Evolutionary conservation across 64 coral and sea anemone genomes (phyloP).

Genomic region (Montipora capricornis): DNA sequence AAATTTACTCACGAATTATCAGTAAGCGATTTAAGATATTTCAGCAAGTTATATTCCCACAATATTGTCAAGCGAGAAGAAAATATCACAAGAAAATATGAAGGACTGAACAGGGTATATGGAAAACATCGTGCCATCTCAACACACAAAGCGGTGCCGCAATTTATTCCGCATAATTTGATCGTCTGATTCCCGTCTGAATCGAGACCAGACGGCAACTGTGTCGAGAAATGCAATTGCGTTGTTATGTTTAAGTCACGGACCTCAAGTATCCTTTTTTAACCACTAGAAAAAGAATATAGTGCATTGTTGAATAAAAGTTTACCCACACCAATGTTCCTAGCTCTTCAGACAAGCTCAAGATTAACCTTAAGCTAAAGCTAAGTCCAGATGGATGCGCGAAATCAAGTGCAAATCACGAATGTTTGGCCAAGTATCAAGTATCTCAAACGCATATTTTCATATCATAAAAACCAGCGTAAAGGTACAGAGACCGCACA

Average conservation of each 20-base stretch:
- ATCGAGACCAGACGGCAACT: not conserved
- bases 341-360: not conserved
- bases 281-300: not conserved
- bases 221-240: not conserved
- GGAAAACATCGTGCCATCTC: not conserved
- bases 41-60: no score
- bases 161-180: not conserved
- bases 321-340: not conserved
- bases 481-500: not conserved
- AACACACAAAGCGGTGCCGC: no score
- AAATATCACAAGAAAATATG: not conserved
- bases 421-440: slow-evolving; percentile 1
- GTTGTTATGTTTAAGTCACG: not conserved
- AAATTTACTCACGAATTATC: no score
- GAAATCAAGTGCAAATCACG: not conserved
- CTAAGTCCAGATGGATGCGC: not conserved
- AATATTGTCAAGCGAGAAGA: not conserved
- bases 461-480: not conserved
- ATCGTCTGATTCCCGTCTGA: not conserved
- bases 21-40: no score
- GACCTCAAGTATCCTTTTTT: not conserved
- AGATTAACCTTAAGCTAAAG: not conserved
- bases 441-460: not conserved
- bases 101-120: not conserved
- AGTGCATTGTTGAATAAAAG: not conserved